These are phyloP conservation scores for Sthenelais limicola DNA, from an alignment of 2,888 invertebrate species.

Conservation along the genomic window DNA sequence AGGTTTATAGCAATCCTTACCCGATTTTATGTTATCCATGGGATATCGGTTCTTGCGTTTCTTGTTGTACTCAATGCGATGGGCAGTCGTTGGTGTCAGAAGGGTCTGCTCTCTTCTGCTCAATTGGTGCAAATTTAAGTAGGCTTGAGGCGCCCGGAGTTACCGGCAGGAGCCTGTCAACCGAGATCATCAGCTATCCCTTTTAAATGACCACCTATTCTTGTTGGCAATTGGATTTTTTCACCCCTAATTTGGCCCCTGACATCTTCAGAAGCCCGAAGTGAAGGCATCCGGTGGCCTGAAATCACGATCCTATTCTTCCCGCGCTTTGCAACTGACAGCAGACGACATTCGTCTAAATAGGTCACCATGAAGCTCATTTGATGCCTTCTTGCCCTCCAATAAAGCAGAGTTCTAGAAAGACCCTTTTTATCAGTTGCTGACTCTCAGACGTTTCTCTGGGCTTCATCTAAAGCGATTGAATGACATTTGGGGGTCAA, in stretches of 20 bases:
- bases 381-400: conserved; percentile 32
- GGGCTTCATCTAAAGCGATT: too few species aligned
- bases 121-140: too few species aligned
- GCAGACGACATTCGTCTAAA: background rate
- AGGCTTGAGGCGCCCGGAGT: conserved; percentile 8
- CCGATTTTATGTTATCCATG: too few species aligned
- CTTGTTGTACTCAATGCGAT: too few species aligned
- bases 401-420: conserved; percentile 10
- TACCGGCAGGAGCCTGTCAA: background rate
- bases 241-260: conserved; percentile 15
- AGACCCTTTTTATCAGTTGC: too few species aligned
- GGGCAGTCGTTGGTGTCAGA: too few species aligned
- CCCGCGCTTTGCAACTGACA: conserved; percentile 14
- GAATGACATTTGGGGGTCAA: too few species aligned
- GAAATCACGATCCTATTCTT: conserved; percentile 33
- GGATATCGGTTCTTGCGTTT: too few species aligned
- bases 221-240: conserved; percentile 2
- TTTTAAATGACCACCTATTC: conserved; percentile 20
- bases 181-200: conserved; percentile 25
- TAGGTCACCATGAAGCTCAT: conserved; percentile 33
- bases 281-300: background rate
- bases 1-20: too few species aligned
- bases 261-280: background rate
- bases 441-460: too few species aligned
- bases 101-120: background rate